phyloP scores from a whole-genome alignment of 2,888 invertebrate genomes.

The Andricus curvator region DNA sequence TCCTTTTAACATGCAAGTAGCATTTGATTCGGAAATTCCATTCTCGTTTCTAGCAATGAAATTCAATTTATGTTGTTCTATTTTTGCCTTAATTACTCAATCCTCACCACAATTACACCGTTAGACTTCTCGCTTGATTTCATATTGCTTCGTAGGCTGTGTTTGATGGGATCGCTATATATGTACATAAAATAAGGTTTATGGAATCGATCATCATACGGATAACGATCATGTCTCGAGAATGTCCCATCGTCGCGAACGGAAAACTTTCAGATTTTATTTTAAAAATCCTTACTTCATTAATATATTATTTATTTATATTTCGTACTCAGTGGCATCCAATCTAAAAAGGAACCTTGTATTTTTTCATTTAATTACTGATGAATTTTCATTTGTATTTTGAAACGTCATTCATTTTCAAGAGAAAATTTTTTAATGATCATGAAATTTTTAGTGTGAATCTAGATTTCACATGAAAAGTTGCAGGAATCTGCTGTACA shows the following conservation, averaged over 20 bases:
- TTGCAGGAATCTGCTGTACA: background rate
- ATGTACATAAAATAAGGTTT: conserved; percentile 27
- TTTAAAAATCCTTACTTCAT: background rate
- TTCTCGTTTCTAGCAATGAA: conserved; percentile 55
- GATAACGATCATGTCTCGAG: conserved; percentile 14
- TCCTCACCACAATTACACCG: conserved; percentile 48
- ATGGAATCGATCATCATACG: conserved; percentile 35
- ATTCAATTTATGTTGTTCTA: conserved; percentile 60
- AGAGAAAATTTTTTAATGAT: background rate
- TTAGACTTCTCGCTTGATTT: conserved; percentile 32
- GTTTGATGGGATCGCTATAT: conserved; percentile 14
- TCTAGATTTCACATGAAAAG: background rate
- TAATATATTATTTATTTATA: background rate
- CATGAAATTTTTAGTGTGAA: background rate
- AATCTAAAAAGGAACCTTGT: background rate
- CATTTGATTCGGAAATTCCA: conserved; percentile 52
- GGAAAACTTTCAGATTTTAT: background rate
- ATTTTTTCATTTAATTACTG: too few relatives aligned
- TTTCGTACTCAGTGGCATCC: background rate
- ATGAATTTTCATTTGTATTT: background rate
- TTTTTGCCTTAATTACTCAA: conserved; percentile 59
- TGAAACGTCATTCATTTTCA: background rate
- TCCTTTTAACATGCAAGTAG: conserved; percentile 25
- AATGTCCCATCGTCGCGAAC: conserved; percentile 9
- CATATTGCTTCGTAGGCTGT: conserved; percentile 20